phyloP scores from a whole-genome alignment of 2,113 vertebrate species.

The Salvator merianae region DNA sequence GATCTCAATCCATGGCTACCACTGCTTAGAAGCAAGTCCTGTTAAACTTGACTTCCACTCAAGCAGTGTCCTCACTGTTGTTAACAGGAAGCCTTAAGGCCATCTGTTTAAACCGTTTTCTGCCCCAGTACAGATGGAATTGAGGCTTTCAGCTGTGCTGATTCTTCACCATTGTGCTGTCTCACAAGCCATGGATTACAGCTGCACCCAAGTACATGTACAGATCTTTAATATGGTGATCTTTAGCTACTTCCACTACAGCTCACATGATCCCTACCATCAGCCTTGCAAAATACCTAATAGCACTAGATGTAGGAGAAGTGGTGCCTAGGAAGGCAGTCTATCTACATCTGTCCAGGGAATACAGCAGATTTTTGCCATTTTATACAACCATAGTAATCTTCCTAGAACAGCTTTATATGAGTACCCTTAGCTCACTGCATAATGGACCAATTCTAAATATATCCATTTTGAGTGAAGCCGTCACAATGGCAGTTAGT shows the following conservation, averaged over 20 bases:
- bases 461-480: neutral
- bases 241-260: neutral
- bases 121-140: too few relatives aligned
- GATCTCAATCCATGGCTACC: neutral
- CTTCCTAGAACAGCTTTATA: neutral
- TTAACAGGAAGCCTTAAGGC: neutral
- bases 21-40: neutral
- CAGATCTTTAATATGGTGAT: too few relatives aligned
- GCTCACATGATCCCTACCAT: neutral
- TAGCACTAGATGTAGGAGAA: too few relatives aligned
- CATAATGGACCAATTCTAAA: neutral
- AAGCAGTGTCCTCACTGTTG: neutral
- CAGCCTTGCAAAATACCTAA: too few relatives aligned
- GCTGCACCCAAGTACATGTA: neutral
- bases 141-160: too few relatives aligned
- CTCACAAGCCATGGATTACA: neutral
- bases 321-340: too few relatives aligned
- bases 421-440: neutral
- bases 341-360: neutral
- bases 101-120: too few relatives aligned
- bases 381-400: too few relatives aligned
- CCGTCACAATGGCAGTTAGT: neutral
- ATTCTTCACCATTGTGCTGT: too few relatives aligned
- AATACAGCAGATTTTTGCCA: too few relatives aligned
- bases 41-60: neutral